Evolutionary conservation across 2,888 invertebrate genomes (phyloP), one percentile per base, ranked within the genome.

Genomic region (Tholera decimalis): DNA sequence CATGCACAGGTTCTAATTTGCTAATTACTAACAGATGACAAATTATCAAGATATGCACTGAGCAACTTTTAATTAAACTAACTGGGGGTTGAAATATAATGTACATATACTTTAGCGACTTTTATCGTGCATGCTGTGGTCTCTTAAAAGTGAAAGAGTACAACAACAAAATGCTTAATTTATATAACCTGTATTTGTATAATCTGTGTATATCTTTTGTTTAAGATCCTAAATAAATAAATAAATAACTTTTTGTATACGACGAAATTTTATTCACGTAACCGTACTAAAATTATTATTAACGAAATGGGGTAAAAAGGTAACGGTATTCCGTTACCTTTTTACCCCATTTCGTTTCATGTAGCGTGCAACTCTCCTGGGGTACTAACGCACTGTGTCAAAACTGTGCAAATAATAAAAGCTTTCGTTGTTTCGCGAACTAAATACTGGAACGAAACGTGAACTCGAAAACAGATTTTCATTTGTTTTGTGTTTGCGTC

Each of bases 401-500:
- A 62, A 70, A 56, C 50, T 15, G 39, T 22, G 44, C n/a, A 18
- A 30, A 53, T 35, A 33, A 24, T 71, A 56, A 70, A 63, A 70
- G 51, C 61, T 69, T 61, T 47, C 20, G 47, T 22, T 54, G 39
- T 22, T 51, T 35, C 39, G 13, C 47, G 39, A 63, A 63, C 47
- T 70, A 63, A 63, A 63, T 56, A 53, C 30, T n/a, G 8, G 0
- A 33, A 35, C n/a, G n/a, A 30, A 63, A 62, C 9, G 22, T 18
- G 30, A 28, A 26, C 30, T 37, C 7, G 30, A 41, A 33, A 63
- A 63, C 22, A 53, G 41, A 49, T 43, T 56, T 62, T 39, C 30
- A 22, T 68, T 67, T 51, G 15, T 41, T 59, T 39, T 33, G 11
- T 8, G 18, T 68, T 26, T 24, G 44, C 20, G 7, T 28, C 8